Conservation (phyloP, 2,888 invertebrate species). For the Carcina quercana region DNA sequence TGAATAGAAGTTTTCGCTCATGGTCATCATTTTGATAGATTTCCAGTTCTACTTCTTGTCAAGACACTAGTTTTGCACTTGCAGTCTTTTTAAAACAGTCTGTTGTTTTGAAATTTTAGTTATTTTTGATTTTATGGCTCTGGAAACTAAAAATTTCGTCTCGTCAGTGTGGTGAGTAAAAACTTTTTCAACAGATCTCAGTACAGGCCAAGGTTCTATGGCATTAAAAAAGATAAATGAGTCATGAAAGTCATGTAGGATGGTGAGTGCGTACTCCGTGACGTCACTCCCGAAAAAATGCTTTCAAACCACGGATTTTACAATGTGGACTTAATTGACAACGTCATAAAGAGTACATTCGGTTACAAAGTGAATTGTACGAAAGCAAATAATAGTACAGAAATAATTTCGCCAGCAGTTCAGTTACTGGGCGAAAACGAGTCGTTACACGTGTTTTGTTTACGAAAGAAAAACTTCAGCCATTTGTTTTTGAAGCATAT, state of each 20-base stretch:
- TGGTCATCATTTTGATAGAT: slow-evolving; percentile 71
- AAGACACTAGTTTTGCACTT: slow-evolving; percentile 13
- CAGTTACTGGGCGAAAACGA: slow-evolving; percentile 22
- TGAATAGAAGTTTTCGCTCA: slow-evolving; percentile 68
- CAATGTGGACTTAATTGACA: slow-evolving; percentile 3
- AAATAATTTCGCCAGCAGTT: slow-evolving; percentile 29
- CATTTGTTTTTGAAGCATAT: slow-evolving; percentile 14
- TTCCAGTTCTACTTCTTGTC: too few relatives aligned
- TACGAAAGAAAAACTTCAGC: slow-evolving; percentile 21
- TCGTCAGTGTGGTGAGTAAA: too few relatives aligned
- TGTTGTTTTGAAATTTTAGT: slow-evolving; percentile 2
- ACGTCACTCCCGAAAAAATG: neutral
- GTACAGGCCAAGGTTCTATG: neutral
- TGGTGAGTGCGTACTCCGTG: neutral
- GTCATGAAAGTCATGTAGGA: slow-evolving; percentile 2
- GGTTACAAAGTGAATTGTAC: slow-evolving; percentile 13
- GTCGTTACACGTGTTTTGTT: slow-evolving; percentile 20
- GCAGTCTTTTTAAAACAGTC: slow-evolving; percentile 3
- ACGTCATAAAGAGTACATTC: slow-evolving; percentile 17
- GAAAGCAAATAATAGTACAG: slow-evolving; percentile 24
- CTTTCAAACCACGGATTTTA: neutral
- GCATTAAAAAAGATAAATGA: slow-evolving; percentile 2
- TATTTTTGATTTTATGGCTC: slow-evolving; percentile 2
- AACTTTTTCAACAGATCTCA: too few relatives aligned
- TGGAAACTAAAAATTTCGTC: neutral